These are phyloP conservation scores for Rhopalosiphum nymphaeae DNA, from an alignment of 2,888 invertebrate species.

Conservation along the genomic window DNA sequence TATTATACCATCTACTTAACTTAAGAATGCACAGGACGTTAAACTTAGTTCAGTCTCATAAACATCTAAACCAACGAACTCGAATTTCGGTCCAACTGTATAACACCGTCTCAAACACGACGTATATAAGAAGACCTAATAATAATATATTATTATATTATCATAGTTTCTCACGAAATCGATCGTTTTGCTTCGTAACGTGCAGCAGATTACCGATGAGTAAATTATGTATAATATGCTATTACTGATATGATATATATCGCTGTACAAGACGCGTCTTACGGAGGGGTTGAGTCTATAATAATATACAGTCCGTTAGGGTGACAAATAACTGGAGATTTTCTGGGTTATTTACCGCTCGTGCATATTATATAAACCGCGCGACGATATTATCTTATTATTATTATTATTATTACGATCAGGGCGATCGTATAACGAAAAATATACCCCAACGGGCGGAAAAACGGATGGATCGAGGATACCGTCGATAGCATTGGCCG, in stretches of 20 bases:
- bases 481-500: background rate
- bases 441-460: background rate
- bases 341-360: background rate
- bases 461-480: background rate
- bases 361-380: background rate
- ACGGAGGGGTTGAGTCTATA: background rate
- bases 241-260: background rate
- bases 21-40: no score
- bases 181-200: background rate
- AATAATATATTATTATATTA: background rate
- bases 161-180: background rate
- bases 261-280: background rate
- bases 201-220: background rate
- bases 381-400: slow-evolving; percentile 1
- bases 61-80: no score
- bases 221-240: background rate
- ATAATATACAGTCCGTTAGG: slow-evolving; percentile 6
- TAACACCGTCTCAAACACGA: no score
- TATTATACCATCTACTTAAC: no score
- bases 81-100: no score
- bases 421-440: background rate
- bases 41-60: no score
- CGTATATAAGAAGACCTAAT: background rate
- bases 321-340: slow-evolving; percentile 5
- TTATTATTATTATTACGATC: background rate